Evolutionary conservation across 1,140 invertebrate species (phyloP), one percentile per base, ranked within the genome.

Genomic region (Drosophila punjabiensis): DNA sequence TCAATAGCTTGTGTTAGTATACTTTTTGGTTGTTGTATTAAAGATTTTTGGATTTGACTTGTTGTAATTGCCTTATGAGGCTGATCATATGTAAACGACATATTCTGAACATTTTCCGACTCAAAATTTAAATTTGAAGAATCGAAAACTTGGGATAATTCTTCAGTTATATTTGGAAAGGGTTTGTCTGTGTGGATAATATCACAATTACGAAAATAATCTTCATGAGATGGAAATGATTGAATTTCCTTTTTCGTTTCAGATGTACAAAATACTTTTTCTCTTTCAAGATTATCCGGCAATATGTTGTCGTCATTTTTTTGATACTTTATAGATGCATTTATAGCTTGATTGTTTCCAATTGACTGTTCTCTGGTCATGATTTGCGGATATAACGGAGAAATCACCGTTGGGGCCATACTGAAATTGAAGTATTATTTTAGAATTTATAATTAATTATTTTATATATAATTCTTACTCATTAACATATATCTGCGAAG

Each of bases 61-160:
- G 20, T 30, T 20, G 69, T 60, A n/a, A 61, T 58, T 79, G 94
- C 94, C 3, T 94, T 94, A 10, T 69, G 65, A 70, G 94, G 76
- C 33, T 85, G 78, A 56, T 66, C 81, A 70, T 84, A 79, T 30
- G 78, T 41, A 47, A 67, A 73, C 20, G 79, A 75, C 28, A 87
- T 61, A 79, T 89, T 87, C 76, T 80, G 82, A 20, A 78, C 76
- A 52, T 82, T 86, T 41, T 13, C n/a, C n/a, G 67, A 35, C 16
- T 73, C 30, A 9, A 68, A 43, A 45, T 53, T 20, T 1, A 43
- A 55, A 45, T n/a, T 53, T 4, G 30, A 16, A 4, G 47, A 28
- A 37, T 43, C 37, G 37, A 64, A 68, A 30, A 18, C 35, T 11
- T 45, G 30, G 0, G 45, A 13, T 13, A 35, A 70, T 13, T 39